Evolutionary conservation across 2,888 invertebrate genomes (phyloP), one percentile per base, ranked within the genome.

Genomic region (Parnassius mnemosyne): DNA sequence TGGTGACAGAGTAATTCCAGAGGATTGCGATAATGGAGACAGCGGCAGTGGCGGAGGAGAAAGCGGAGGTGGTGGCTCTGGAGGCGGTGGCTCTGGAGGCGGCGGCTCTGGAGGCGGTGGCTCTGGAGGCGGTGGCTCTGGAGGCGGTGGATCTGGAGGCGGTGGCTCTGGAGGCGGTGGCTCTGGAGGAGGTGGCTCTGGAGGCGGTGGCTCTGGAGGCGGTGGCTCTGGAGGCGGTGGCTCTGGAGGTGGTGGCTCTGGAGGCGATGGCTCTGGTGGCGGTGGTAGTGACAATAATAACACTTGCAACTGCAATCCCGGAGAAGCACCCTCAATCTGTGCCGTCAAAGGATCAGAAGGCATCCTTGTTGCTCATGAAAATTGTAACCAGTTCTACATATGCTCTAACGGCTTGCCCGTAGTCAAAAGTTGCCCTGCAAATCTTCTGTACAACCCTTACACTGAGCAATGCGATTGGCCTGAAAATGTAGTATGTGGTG

Each of bases 311-410:
- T 64, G 68, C 55, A 66, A 70, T 12, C 79, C 79, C 0, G 67
- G 61, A 3, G 70, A 75, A 60, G 79, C 79, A 9, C 68, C 0
- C 25, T 52, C 68, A 9, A 73, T 78, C 46, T 78, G 78, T 57
- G 69, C 65, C 1, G 67, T 25, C 60, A 25, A 63, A 0, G 68
- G 63, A 3, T 75, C 76, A 5, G 71, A 77, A 0, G 71, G 71
- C 7, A 60, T 69, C 25, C 64, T 75, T 3, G 63, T 78, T 7
- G 75, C 77, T 25, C 77, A 79, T 42, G 74, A 77, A 62, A 71
- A 74, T 51, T 77, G 76, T 55, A 67, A 74, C 42, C 65, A 74
- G 34, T 80, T 69, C 60, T 79, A 76, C 25, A 67, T 67, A 50
- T 80, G 80, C 59, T 44, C 47, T 10, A 50, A 66, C 11, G 75